A percentile compares a stretch with the other conserved stretches of the same genome.
phyloP scores from a whole-genome alignment of 2,888 invertebrate genomes.

The Pantelozetes paolii region DNA sequence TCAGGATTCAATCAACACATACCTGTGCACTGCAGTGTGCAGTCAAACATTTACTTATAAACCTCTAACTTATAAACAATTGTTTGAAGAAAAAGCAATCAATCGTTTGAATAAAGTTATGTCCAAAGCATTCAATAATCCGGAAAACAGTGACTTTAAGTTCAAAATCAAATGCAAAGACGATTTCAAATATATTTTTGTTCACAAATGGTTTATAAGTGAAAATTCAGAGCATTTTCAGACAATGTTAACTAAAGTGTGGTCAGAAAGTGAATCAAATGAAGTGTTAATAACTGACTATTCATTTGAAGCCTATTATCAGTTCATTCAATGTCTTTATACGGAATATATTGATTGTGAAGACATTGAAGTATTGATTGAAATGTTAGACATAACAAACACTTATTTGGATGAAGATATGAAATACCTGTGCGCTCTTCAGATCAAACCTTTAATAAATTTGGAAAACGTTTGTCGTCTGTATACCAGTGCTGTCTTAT shows the following conservation, averaged over 20 bases:
- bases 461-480: neutral
- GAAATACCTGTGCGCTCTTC: neutral
- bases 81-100: no score
- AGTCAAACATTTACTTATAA: neutral
- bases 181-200: neutral
- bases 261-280: neutral
- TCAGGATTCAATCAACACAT: neutral
- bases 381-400: neutral
- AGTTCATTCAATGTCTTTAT: constrained; percentile 9
- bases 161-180: neutral
- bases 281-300: neutral
- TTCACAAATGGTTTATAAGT: constrained; percentile 4
- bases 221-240: neutral
- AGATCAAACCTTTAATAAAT: neutral
- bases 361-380: neutral
- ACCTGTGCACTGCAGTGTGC: no score
- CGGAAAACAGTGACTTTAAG: neutral
- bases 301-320: constrained; percentile 5
- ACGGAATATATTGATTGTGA: neutral
- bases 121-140: constrained; percentile 2
- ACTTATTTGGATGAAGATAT: neutral
- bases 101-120: neutral
- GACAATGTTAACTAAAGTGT: neutral
- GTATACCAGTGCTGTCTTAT: neutral
- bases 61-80: neutral